Percentiles rank a stretch among this genome's conserved stretches.
Conservation (phyloP, 1,140 invertebrate species). For the Drosophila oshimai region DNA sequence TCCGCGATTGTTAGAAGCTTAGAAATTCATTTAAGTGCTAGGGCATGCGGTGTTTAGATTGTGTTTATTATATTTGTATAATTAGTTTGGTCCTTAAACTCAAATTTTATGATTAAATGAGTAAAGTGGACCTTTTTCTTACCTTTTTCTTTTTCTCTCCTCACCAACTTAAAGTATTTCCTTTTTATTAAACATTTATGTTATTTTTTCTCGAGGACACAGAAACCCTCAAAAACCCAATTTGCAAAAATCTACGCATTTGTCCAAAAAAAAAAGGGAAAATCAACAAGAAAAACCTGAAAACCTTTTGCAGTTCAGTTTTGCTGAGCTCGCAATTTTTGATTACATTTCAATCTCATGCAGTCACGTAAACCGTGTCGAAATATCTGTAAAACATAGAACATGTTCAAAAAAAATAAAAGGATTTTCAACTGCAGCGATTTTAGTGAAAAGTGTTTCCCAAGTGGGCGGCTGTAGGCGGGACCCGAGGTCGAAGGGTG, state of each 20-base stretch:
- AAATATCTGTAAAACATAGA: conserved; percentile 1
- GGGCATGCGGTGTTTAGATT: neutral
- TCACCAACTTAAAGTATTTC: neutral
- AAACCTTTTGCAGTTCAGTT: conserved; percentile 19
- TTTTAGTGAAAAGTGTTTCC: conserved; percentile 34
- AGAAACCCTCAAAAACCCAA: neutral
- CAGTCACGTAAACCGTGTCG: neutral
- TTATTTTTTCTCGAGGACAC: neutral
- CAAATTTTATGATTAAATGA: too few relatives aligned
- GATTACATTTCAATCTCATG: conserved; percentile 66
- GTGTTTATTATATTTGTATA: too few relatives aligned
- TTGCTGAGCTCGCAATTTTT: conserved; percentile 58
- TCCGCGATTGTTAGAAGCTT: conserved; percentile 5
- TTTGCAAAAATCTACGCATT: conserved; percentile 4
- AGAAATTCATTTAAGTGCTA: neutral
- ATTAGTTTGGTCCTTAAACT: too few relatives aligned
- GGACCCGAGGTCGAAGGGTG: neutral
- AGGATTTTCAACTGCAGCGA: conserved; percentile 16
- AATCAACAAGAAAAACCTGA: conserved; percentile 30
- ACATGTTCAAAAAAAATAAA: conserved; percentile 24
- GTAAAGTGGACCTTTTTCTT: neutral
- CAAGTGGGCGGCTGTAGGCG: neutral
- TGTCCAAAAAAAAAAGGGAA: neutral
- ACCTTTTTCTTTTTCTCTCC: too few relatives aligned
- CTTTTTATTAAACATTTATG: neutral